Evolutionary conservation across 1,140 invertebrate genomes (phyloP).

Genomic region (Maniola jurtina): DNA sequence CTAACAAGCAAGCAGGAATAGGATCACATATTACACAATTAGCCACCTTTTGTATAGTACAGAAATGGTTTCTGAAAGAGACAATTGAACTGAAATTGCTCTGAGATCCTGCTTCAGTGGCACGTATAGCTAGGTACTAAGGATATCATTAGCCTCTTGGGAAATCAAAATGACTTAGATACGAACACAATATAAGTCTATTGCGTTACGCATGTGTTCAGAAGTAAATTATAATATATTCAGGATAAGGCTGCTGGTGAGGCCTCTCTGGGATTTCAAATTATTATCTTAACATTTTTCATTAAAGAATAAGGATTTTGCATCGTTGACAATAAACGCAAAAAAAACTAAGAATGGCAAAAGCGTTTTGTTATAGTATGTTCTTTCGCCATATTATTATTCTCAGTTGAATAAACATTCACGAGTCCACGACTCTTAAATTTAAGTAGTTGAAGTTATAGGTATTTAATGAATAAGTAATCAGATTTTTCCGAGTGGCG

Average conservation of each 20-base stretch:
- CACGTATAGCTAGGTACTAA: constrained; percentile 54
- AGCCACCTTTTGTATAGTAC: background rate
- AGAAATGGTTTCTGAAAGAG: background rate
- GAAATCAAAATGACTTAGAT: constrained; percentile 69
- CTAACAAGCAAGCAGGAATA: no score
- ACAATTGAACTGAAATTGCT: constrained; percentile 3
- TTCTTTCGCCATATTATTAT: no score
- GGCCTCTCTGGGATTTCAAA: background rate
- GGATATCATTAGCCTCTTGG: constrained; percentile 59
- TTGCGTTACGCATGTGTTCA: constrained; percentile 18
- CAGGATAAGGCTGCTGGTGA: background rate
- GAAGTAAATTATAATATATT: constrained; percentile 30
- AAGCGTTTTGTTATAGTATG: no score
- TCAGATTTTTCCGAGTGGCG: background rate
- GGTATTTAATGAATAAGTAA: background rate
- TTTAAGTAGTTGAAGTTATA: no score
- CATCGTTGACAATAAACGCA: no score
- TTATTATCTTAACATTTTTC: background rate
- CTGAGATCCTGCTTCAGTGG: constrained; percentile 10
- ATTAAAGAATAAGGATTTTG: background rate
- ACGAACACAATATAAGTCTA: constrained; percentile 14
- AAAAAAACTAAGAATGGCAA: no score
- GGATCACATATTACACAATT: no score
- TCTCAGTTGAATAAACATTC: no score
- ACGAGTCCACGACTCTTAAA: no score